Percentiles rank a stretch among this genome's conserved stretches.
phyloP scores from a whole-genome alignment of 2,797 vertebrate genomes.

The Halcyon leucocephala region DNA sequence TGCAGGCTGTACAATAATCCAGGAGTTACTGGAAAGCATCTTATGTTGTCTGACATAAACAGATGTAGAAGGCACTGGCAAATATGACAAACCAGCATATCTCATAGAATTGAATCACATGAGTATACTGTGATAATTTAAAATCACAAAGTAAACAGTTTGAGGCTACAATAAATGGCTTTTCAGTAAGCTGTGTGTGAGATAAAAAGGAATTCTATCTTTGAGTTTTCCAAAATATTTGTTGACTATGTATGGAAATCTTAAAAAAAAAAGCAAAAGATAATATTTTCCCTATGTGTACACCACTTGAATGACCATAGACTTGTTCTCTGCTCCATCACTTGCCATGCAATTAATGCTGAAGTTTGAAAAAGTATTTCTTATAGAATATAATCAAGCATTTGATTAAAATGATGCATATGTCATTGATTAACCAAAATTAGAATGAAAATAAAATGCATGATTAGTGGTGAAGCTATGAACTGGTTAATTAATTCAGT shows the following conservation, averaged over 20 bases:
- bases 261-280: background rate
- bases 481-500: background rate
- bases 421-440: constrained; percentile 40
- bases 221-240: background rate
- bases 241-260: background rate
- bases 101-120: background rate
- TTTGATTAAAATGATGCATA: constrained; percentile 35
- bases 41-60: background rate
- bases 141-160: background rate
- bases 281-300: background rate
- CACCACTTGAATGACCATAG: background rate
- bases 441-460: constrained; percentile 6
- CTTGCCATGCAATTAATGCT: background rate
- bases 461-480: constrained; percentile 16
- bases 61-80: background rate
- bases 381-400: constrained; percentile 20
- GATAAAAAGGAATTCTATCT: background rate
- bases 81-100: background rate
- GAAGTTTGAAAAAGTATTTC: constrained; percentile 14
- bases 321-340: background rate
- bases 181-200: background rate
- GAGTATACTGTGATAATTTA: background rate
- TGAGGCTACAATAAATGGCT: background rate
- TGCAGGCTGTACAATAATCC: background rate
- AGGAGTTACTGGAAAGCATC: background rate